Evolutionary conservation across 2,113 vertebrate genomes (phyloP).

Genomic region (Serinus canaria): DNA sequence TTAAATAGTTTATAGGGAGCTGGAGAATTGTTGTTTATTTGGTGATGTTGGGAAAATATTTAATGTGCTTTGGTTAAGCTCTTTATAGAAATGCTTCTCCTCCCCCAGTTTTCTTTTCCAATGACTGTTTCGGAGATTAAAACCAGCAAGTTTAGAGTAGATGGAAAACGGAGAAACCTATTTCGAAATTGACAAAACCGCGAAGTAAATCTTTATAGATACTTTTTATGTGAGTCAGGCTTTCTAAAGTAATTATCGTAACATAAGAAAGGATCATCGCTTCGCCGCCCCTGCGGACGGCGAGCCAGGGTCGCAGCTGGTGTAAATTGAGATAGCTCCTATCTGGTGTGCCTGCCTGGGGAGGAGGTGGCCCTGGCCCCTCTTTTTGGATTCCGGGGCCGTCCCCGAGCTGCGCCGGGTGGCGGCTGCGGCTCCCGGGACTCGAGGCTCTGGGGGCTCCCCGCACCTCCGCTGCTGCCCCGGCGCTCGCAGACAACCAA

Average conservation of each 20-base stretch:
- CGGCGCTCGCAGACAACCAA: neutral
- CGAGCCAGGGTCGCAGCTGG: neutral
- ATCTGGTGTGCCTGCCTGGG: neutral
- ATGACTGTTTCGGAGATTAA: constrained; percentile 51
- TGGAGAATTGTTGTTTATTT: constrained; percentile 66
- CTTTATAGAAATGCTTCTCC: constrained; percentile 53
- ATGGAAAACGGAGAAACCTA: constrained; percentile 23
- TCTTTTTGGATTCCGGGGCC: neutral
- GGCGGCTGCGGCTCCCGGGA: neutral
- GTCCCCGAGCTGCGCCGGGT: neutral
- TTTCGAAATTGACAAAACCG: constrained; percentile 58
- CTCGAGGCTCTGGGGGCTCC: neutral
- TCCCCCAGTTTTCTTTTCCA: constrained; percentile 33
- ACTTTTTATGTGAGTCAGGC: constrained; percentile 46
- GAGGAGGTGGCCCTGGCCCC: neutral
- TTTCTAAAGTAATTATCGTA: constrained; percentile 58
- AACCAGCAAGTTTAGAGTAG: constrained; percentile 37
- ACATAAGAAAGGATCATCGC: constrained; percentile 23
- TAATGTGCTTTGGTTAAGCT: constrained; percentile 55
- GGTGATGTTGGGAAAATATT: constrained; percentile 70
- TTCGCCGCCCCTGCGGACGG: neutral
- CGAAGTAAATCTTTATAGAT: constrained; percentile 62
- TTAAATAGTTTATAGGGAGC: constrained; percentile 68
- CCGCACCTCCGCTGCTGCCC: neutral
- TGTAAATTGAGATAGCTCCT: neutral